Evolutionary conservation across 2,797 vertebrate species (phyloP), one percentile per base, ranked within the genome.

Genomic region (Amphiprion clarkii): DNA sequence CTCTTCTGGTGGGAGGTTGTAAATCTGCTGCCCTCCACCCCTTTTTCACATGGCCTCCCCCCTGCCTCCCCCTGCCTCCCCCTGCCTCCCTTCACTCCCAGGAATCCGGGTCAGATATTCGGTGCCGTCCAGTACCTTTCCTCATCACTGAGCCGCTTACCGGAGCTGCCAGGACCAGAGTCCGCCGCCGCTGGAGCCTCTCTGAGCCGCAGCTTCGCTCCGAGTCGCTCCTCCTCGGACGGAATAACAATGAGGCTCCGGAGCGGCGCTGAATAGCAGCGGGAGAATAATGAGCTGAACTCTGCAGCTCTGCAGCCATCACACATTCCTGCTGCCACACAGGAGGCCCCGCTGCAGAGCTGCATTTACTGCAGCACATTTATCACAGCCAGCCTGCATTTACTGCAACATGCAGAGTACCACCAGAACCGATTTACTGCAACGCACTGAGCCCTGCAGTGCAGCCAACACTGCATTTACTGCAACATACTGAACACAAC

Each of bases 201-300:
- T 31, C 31, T 83, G 85, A 76, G 72, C 51, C 58, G 66, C 76
- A 33, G 57, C 33, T 82, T 76, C 82, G 77, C 76, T 71, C 89
- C 65, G 75, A 71, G 83, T 78, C 81, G 62, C 91, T 86, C 86
- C 88, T 87, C 93, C 94, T 94, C 84, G 89, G 93, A 29, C 91
- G 91, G 95, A 95, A 95, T 95, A 95, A 95, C 93, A 96, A 96
- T 95, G 95, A 95, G 94, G 90, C 91, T 93, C 87, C 77, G 94
- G 92, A 94, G 83, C 88, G 81, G 63, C 56, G 29, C 79, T 94
- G 93, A 95, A 95, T 94, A 83, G 92, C 85, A 89, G 89, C 87
- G 85, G 89, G 84, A 92, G 93, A 94, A 94, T 94, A 95, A 95
- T 95, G 93, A 93, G 92, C 88, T 91, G 90, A 86, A 93, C 88